Evolutionary conservation across 1,140 invertebrate species (phyloP), one percentile per base, ranked within the genome.

Genomic region (Oryzaephilus surinamensis): DNA sequence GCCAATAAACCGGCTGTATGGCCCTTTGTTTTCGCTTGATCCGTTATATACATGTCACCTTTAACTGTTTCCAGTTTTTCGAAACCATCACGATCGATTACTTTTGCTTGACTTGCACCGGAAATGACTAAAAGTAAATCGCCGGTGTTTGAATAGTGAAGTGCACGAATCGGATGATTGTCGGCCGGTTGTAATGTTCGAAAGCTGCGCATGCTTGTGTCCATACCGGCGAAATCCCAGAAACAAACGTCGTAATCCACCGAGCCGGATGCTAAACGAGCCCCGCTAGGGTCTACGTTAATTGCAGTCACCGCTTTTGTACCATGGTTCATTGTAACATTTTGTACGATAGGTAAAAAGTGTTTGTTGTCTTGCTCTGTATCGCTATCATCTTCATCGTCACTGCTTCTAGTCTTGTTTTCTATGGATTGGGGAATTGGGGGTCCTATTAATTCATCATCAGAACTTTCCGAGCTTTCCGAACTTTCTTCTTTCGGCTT

Each of bases 191-290:
- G 78, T 5, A 97, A 64, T 0, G 82, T 86, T n/a, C 95, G 73
- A 58, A 97, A 98, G 45, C 87, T 87, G 33, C 84, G 74, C 65
- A 96, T 72, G 1, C 81, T 78, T 0, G 83, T 74, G 63, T 98
- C 93, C 92, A 99, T 97, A 6, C 94, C 94, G 38, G 89, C 84
- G 72, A 98, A 99, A 66, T 99, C 95, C 90, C 91, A 99, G 46
- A 98, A 87, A 39, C 82, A 84, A 0, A 99, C 82, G 49, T 97
- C 90, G 65, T 97, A 99, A 58, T 98, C 93, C 15, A 90, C 76
- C 4, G 84, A 87, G 6, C 95, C 58, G n/a, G 87, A 85, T 0
- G 91, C 88, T 8, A 98, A 64, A 16, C 95, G 69, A 11, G 90
- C 85, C 11, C 95, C 96, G 16, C 91, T 85, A 1, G 90, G 85